Base-by-base conservation (phyloP, 2,888 invertebrate genomes). In the Melanophora roralis region DNA sequence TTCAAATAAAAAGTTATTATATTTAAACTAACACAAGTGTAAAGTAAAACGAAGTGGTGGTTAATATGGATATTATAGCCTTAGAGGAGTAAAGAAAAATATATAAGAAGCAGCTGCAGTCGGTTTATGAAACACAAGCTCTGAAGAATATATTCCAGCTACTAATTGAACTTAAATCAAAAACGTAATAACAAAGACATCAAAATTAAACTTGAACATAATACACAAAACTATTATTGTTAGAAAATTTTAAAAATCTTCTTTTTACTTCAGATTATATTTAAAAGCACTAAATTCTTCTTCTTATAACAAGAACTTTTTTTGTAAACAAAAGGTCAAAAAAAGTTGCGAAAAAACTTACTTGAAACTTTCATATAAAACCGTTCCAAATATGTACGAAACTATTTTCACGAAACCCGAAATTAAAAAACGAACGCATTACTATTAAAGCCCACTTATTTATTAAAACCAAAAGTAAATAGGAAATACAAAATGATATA, bases 391-490 rank as follows among this genome's bases (percentile, higher is more conserved):
- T 36, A 27, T 1, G 38, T 45, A 47, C 21, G 55, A 68, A 34
- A 55, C 27, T 55, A 55, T 11, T 55, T 68, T 21, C 55, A 45
- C 38, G 38, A 64, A 55, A 55, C 27, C 12, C 2, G 14, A 11
- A 64, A 51, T 27, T 23, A 23, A 43, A 53, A 57, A 51, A 27
- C 40, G 27, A 65, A 47, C 11, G 47, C 4, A 55, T 73, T 55
- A 53, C n/a, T 34, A 32, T 62, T 49, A 45, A 0, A 64, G n/a
- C 21, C 27, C 64, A 55, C 19, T 73, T 11, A n/a, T 55, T 7
- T 5, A 38, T 27, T 16, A 47, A 73, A n/a, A n/a, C 9, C 14
- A 21, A 45, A 40, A 57, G 27, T 9, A 23, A 51, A 71, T 51
- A 60, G 32, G 38, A 59, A 43, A 43, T 11, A 45, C 55, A 38